A percentile compares a stretch with the other conserved stretches of the same genome.
Conservation (phyloP, 1,140 invertebrate species). For the Penaeus japonicus region DNA sequence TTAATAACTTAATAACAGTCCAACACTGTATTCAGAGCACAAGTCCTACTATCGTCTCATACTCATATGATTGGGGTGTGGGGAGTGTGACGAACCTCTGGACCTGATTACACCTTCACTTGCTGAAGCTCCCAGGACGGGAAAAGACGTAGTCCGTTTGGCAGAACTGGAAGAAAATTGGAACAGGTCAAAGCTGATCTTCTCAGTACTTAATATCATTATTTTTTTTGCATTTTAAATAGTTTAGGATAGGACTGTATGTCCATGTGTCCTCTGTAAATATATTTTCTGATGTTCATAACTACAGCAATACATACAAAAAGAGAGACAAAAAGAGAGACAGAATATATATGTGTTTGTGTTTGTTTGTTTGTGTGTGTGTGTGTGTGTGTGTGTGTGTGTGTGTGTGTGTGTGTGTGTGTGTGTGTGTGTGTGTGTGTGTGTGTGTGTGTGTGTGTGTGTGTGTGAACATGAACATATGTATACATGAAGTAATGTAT, state of each 20-base stretch:
- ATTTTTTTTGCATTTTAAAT: neutral
- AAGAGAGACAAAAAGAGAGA: too few species aligned
- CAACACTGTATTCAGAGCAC: too few species aligned
- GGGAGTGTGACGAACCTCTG: constrained; percentile 27
- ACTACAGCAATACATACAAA: neutral
- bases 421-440: too few species aligned
- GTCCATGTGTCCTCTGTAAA: neutral
- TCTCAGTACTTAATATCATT: neutral
- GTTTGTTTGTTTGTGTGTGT: neutral
- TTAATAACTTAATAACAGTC: neutral
- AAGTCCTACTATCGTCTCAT: constrained; percentile 33
- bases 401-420: too few species aligned
- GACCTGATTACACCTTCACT: constrained; percentile 41
- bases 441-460: too few species aligned
- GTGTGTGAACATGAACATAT: neutral
- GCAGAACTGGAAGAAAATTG: constrained; percentile 40
- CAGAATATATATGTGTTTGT: neutral
- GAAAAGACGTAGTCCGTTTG: constrained; percentile 54
- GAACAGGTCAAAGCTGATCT: neutral
- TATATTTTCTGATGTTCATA: neutral
- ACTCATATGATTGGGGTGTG: constrained; percentile 44
- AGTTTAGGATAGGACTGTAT: neutral
- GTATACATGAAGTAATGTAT: too few species aligned
- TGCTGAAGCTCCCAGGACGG: constrained; percentile 53
- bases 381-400: too few species aligned